phyloP scores from a whole-genome alignment of 2,888 invertebrate species.

The Luperina nickerlii region DNA sequence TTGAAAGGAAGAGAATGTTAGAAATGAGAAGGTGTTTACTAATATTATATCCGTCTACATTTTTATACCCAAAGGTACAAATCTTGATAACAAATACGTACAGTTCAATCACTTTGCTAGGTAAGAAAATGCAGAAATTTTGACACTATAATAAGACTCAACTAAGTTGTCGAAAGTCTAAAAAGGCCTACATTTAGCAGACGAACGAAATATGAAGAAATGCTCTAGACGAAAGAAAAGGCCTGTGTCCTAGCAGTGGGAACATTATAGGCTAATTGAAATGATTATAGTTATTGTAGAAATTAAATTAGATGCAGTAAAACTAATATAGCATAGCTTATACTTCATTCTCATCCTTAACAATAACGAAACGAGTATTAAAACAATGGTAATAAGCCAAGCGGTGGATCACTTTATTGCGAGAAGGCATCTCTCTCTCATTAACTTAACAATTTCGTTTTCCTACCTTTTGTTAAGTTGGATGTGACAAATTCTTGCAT shows the following conservation, averaged over 20 bases:
- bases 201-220: background rate
- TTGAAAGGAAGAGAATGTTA: too few relatives aligned
- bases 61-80: background rate
- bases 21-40: background rate
- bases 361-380: conserved; percentile 66
- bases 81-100: background rate
- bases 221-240: background rate
- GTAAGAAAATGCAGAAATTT: too few relatives aligned
- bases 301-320: background rate
- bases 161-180: background rate
- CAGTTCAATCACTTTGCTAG: background rate
- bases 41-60: background rate
- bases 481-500: conserved; percentile 61
- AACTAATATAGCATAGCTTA: conserved; percentile 7
- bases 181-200: background rate
- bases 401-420: conserved; percentile 64
- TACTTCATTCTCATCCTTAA: conserved; percentile 33
- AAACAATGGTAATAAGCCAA: conserved; percentile 68
- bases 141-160: too few relatives aligned
- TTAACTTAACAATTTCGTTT: conserved; percentile 54
- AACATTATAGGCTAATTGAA: too few relatives aligned
- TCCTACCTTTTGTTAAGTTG: conserved; percentile 20
- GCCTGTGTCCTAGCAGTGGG: too few relatives aligned
- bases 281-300: background rate
- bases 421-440: conserved; percentile 57